Evolutionary conservation across 2,888 invertebrate genomes (phyloP), one percentile per base, ranked within the genome.

Genomic region (Atrina japonica): DNA sequence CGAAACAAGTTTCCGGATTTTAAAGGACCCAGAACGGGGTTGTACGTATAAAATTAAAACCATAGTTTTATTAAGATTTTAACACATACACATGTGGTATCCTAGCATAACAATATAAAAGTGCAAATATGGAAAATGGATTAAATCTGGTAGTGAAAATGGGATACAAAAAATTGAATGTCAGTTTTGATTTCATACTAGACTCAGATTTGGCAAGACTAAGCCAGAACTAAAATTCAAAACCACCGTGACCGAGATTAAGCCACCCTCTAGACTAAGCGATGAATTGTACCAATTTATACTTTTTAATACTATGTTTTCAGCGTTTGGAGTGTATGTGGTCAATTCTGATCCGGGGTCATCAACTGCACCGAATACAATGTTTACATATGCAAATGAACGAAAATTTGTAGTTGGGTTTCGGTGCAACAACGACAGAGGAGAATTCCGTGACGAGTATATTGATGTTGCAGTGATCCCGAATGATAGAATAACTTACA

Each of bases 401-500:
- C 21, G 25, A 3, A 43, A 41, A 6, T 71, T 55, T 30, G 18
- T 18, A 2, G 61, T 66, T 5, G 23, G 25, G 1, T 18, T 71
- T 0, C 27, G 29, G 1, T 71, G 71, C 35, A 56, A 27, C 7
- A 66, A 71, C 47, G 45, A 45, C n/a, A 55, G 50, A 11, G 47
- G 41, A 7, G 60, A 47, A 1, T 49, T 29, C 23, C 25, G 30
- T 6, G 23, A 35, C 11, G 61, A 43, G 16, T 30, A 49, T 14
- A 30, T 71, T 3, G 58, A 56, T 25, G 56, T 71, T n/a, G 66
- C 66, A 43, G 47, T 71, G 6, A 56, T 71, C 16, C 40, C 52
- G 5, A 55, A 61, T 23, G 66, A 71, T 21, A 47, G 61, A 14
- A 30, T 71, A 16, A 50, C 43, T 9, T 70, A 66, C 23, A 56